These are phyloP conservation scores for Tetranychus truncatus DNA, from an alignment of 2,888 invertebrate species.

Conservation along the genomic window DNA sequence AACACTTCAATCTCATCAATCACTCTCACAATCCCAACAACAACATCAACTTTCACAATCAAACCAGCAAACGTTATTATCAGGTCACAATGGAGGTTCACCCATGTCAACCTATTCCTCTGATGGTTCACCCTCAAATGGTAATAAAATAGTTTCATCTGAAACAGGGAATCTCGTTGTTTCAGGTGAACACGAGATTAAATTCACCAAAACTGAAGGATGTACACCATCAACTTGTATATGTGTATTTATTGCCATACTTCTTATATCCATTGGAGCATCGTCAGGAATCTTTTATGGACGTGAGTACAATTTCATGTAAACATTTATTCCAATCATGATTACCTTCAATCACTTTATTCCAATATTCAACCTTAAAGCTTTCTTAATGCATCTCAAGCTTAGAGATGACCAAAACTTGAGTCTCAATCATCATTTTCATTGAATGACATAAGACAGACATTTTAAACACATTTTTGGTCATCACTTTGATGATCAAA, in stretches of 20 bases:
- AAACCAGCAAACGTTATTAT: neutral
- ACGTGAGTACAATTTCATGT: conserved; percentile 39
- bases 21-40: neutral
- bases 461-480: too few relatives aligned
- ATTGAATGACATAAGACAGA: too few relatives aligned
- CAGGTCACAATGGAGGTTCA: neutral
- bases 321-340: neutral
- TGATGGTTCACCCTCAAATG: neutral
- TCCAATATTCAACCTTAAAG: too few relatives aligned
- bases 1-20: neutral
- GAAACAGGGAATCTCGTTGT: neutral
- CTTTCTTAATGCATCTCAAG: too few relatives aligned
- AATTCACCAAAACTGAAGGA: conserved; percentile 62
- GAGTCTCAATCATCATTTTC: too few relatives aligned
- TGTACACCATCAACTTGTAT: conserved; percentile 71
- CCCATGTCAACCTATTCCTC: neutral
- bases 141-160: neutral
- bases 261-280: conserved; percentile 55
- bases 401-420: too few relatives aligned
- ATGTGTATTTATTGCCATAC: conserved; percentile 61
- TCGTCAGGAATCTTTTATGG: conserved; percentile 47
- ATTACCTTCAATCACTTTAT: neutral
- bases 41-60: neutral
- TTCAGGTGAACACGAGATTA: conserved; percentile 48
- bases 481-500: too few relatives aligned